A percentile compares a stretch with the other conserved stretches of the same genome.
Conservation (phyloP, 2,113 vertebrate species). For the Ageneiosus marmoratus region DNA sequence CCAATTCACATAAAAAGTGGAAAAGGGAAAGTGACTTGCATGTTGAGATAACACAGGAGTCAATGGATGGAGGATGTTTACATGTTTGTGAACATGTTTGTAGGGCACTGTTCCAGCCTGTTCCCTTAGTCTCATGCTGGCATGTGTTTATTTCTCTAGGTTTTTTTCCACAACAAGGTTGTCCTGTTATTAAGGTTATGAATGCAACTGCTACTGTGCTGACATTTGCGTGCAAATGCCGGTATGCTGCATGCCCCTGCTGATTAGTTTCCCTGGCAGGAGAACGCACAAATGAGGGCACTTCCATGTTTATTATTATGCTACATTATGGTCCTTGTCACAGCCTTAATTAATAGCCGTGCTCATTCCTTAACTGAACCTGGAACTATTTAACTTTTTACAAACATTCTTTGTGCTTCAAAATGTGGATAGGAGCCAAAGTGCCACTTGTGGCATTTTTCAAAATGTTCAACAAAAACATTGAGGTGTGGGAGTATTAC, state of each 20-base stretch:
- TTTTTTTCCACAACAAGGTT: constrained; percentile 12
- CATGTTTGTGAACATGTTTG: constrained; percentile 16
- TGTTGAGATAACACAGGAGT: neutral
- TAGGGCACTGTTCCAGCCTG: neutral
- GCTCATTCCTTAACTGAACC: constrained; percentile 37
- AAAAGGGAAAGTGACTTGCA: constrained; percentile 11
- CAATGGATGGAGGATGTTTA: constrained; percentile 28
- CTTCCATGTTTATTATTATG: constrained; percentile 53
- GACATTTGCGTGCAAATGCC: constrained; percentile 50
- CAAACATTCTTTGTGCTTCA: constrained; percentile 37
- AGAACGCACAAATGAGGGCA: constrained; percentile 52
- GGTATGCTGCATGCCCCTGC: constrained; percentile 45
- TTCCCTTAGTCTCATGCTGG: constrained; percentile 28
- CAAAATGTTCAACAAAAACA: neutral
- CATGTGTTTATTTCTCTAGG: constrained; percentile 4
- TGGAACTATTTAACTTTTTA: constrained; percentile 47
- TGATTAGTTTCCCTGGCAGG: constrained; percentile 54
- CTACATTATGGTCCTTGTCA: constrained; percentile 49
- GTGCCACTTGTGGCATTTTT: constrained; percentile 21
- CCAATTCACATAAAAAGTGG: neutral
- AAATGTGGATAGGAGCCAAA: constrained; percentile 28
- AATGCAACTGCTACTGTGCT: constrained; percentile 51
- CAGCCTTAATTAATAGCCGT: constrained; percentile 48
- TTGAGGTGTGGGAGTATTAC: constrained; percentile 4
- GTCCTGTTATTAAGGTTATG: constrained; percentile 42